Percentiles rank a stretch among this genome's conserved stretches.
Evolutionary conservation across 2,797 vertebrate genomes (phyloP).

Genomic region (Brachymystax lenok): DNA sequence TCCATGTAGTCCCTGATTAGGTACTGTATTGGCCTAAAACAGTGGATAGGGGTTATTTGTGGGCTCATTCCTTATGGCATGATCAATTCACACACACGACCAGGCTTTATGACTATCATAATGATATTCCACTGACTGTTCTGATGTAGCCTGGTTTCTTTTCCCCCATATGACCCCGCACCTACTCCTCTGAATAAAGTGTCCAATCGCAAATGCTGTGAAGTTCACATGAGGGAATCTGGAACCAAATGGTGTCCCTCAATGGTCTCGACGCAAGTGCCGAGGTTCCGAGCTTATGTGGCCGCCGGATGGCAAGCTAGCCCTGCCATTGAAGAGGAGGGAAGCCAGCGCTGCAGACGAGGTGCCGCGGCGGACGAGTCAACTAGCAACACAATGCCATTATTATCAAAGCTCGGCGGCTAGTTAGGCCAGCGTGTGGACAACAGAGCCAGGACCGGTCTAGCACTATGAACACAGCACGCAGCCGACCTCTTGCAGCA

Average conservation of each 20-base stretch:
- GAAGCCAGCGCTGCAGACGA: background rate
- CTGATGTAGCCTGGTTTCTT: no score
- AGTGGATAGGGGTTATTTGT: background rate
- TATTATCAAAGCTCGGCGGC: background rate
- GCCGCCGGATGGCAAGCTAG: slow-evolving; percentile 26
- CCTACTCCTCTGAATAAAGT: no score
- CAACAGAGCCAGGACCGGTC: background rate
- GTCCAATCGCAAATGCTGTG: slow-evolving; percentile 19
- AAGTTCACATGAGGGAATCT: background rate
- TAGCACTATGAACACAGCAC: background rate
- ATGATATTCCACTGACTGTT: no score
- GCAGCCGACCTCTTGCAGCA: background rate
- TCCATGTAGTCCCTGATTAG: background rate
- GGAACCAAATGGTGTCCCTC: background rate
- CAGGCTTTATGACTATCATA: no score
- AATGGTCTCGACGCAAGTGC: background rate
- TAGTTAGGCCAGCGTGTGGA: background rate
- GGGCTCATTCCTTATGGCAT: no score
- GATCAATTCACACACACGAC: no score
- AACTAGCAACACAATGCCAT: background rate
- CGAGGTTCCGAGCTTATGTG: background rate
- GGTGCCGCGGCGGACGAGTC: slow-evolving; percentile 2
- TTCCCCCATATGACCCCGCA: no score
- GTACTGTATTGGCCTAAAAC: background rate
- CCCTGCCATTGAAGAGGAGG: background rate